phyloP scores from a whole-genome alignment of 2,888 invertebrate species.

The Dioctria rufipes region DNA sequence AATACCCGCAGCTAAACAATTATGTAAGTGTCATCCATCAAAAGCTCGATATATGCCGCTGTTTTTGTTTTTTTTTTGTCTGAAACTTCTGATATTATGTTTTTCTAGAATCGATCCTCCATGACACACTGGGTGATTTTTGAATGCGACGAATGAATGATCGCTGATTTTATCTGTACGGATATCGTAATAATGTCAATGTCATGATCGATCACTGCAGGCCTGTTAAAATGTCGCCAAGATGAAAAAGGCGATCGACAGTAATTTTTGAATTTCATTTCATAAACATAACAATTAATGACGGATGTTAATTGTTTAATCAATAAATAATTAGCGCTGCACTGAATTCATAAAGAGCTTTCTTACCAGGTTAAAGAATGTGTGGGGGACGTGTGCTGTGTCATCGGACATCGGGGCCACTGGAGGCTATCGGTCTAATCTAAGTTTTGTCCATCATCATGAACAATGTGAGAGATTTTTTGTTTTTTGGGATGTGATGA shows the following conservation, averaged over 20 bases:
- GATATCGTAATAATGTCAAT: conserved; percentile 38
- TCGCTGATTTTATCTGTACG: conserved; percentile 17
- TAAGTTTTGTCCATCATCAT: not conserved
- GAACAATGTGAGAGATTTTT: not conserved
- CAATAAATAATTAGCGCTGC: conserved; percentile 23
- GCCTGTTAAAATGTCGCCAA: conserved; percentile 17
- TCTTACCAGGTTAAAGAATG: not conserved
- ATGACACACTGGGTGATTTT: too few relatives aligned
- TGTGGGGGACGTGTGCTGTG: conserved; percentile 1
- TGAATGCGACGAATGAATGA: too few relatives aligned
- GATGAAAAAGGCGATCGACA: not conserved
- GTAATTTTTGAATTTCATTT: conserved; percentile 14
- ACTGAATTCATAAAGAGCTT: conserved; percentile 32
- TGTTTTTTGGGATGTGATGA: conserved; percentile 18
- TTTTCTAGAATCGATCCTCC: too few relatives aligned
- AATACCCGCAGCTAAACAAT: not conserved
- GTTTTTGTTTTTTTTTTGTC: not conserved
- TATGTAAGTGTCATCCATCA: not conserved
- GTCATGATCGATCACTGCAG: conserved; percentile 13
- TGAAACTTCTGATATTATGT: too few relatives aligned
- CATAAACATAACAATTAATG: conserved; percentile 5
- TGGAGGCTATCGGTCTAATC: conserved; percentile 11
- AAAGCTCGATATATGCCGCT: not conserved
- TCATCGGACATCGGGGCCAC: not conserved
- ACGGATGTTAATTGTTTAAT: conserved; percentile 27